These are phyloP conservation scores for Himalopsyche tibetana DNA, from an alignment of 2,888 invertebrate species.

Conservation along the genomic window DNA sequence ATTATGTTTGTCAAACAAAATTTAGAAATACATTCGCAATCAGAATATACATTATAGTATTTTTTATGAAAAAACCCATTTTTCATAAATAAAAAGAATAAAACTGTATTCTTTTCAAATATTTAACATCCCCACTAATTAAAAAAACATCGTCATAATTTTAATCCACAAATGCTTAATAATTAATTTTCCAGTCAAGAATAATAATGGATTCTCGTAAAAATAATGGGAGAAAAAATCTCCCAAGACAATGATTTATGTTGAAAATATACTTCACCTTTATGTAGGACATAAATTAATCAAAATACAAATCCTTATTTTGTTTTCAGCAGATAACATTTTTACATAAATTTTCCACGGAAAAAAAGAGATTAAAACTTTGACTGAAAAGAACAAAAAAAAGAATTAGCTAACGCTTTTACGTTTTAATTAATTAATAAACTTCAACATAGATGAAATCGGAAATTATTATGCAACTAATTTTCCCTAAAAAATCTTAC, in stretches of 20 bases:
- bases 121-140: too few species aligned
- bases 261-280: conserved; percentile 9
- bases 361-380: conserved; percentile 26
- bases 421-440: conserved; percentile 30
- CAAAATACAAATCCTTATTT: conserved; percentile 34
- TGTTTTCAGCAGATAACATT: conserved; percentile 20
- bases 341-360: conserved; percentile 26
- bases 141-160: too few species aligned
- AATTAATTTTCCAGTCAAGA: too few species aligned
- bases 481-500: neutral
- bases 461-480: conserved; percentile 15
- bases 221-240: too few species aligned
- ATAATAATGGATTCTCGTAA: too few species aligned
- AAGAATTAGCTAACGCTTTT: neutral
- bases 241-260: conserved; percentile 10
- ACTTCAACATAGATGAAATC: conserved; percentile 16
- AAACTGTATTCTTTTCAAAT: too few species aligned
- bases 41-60: too few species aligned
- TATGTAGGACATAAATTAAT: conserved; percentile 12
- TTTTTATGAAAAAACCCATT: too few species aligned
- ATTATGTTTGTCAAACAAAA: too few species aligned
- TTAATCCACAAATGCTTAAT: too few species aligned
- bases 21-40: too few species aligned
- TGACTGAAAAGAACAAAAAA: neutral
- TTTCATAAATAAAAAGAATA: too few species aligned